Evolutionary conservation across 2,797 vertebrate species (phyloP), one percentile per base, ranked within the genome.

Genomic region (Hydrolagus colliei): DNA sequence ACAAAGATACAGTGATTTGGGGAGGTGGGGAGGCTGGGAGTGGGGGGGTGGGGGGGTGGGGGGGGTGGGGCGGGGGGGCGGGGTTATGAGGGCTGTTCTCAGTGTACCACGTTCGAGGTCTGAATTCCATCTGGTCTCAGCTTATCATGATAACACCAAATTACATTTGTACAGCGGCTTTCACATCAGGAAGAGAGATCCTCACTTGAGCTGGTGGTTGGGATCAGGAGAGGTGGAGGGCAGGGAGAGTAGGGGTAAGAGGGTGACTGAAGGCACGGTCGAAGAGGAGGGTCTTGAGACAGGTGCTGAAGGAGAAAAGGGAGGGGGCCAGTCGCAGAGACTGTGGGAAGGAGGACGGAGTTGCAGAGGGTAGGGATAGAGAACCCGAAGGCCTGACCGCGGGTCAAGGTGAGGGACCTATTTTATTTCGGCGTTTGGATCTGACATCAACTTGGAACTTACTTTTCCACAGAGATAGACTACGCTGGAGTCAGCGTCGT

Each of bases 401-500:
- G 9, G 8, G 71, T 71, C 13, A 20, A 16, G 35, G 75, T 6
- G 88, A 89, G 90, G 89, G 89, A 89, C 86, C 90, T 90, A 88
- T 90, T 91, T 91, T 91, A 91, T 92, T 88, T 2, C 88, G 90
- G 87, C 90, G 6, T 52, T 3, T 52, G 41, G 6, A 52, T 6
- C 41, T 91, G 90, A 90, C 18, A 68, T 72, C 76, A 72, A 92
- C 89, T 90, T 91, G 92, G 91, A 91, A 90, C 92, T 91, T 89
- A 88, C 10, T 90, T 94, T 95, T 7, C 98, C 97, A 16, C 96
- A 97, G 87, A 99, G 93, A 91, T 98, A 99, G 79, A 99, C 95
- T 52, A 98, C 95, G 92, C 94, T 97, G 90, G 98, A 95, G 85
- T 99, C 98, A 0, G 96, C 88, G 22, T 99, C 98, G 0, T 99